A percentile compares a stretch with the other conserved stretches of the same genome.
phyloP scores from a whole-genome alignment of 2,888 invertebrate species.

The Caenorhabditis sp. region DNA sequence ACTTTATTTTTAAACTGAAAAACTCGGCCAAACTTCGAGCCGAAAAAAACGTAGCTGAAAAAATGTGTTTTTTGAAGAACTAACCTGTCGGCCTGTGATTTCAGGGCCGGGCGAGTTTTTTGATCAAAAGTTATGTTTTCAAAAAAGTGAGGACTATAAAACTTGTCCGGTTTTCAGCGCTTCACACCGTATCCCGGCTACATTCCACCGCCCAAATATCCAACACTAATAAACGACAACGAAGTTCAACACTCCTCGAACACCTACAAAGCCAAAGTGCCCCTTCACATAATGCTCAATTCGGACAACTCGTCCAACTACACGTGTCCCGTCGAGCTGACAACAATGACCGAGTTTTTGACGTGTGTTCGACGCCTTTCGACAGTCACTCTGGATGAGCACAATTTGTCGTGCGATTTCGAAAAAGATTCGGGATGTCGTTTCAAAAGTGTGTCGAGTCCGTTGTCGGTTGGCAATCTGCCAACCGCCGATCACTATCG shows the following conservation, averaged over 20 bases:
- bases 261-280: constrained; percentile 30
- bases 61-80: too few species aligned
- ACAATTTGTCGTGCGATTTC: constrained; percentile 34
- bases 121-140: too few species aligned
- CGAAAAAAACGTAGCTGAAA: too few species aligned
- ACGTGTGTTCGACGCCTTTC: constrained; percentile 41
- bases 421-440: constrained; percentile 44
- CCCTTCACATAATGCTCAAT: constrained; percentile 10
- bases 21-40: too few species aligned
- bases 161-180: too few species aligned
- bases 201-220: constrained; percentile 45
- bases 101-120: too few species aligned
- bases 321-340: constrained; percentile 28
- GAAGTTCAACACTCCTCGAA: constrained; percentile 30
- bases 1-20: too few species aligned
- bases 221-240: constrained; percentile 27
- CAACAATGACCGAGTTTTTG: constrained; percentile 37
- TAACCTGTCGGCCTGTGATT: too few species aligned
- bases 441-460: constrained; percentile 41
- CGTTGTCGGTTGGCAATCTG: constrained; percentile 38
- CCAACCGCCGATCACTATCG: constrained; percentile 34
- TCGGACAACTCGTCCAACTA: not conserved
- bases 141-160: too few species aligned
- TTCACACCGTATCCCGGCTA: constrained; percentile 55
- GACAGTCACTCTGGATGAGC: constrained; percentile 37